Percentiles rank a stretch among this genome's conserved stretches.
Evolutionary conservation across 1,140 invertebrate species (phyloP).

Genomic region (Aplysia californica): DNA sequence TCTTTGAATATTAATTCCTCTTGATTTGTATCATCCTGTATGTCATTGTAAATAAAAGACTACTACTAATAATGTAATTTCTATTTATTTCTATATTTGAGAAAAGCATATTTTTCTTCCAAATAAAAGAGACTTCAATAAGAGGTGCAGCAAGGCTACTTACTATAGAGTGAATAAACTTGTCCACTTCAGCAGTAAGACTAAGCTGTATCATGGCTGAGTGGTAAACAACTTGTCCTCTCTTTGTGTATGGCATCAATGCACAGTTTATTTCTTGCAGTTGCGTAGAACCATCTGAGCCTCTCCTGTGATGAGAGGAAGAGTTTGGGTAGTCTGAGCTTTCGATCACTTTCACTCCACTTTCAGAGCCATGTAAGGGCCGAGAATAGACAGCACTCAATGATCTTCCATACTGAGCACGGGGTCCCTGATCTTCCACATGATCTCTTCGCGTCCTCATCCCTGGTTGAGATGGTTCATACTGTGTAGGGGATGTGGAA

Average conservation of each 20-base stretch:
- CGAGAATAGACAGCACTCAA: not conserved
- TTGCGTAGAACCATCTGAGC: not conserved
- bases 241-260: conserved; percentile 29
- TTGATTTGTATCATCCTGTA: no score
- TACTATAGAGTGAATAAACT: conserved; percentile 56
- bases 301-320: not conserved
- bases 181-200: conserved; percentile 49
- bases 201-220: conserved; percentile 53
- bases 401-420: not conserved
- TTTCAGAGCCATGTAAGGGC: not conserved
- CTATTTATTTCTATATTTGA: no score
- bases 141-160: no score
- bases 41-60: no score
- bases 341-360: not conserved
- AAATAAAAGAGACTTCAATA: no score
- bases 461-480: not conserved
- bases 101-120: no score
- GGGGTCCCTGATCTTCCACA: not conserved
- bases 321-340: not conserved
- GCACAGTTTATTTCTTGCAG: conserved; percentile 4
- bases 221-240: conserved; percentile 56
- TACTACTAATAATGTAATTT: no score
- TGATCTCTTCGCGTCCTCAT: not conserved
- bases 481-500: not conserved
- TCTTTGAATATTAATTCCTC: no score